Base-by-base conservation (phyloP, 2,888 invertebrate genomes). In the Drosophila fulvimacula region DNA sequence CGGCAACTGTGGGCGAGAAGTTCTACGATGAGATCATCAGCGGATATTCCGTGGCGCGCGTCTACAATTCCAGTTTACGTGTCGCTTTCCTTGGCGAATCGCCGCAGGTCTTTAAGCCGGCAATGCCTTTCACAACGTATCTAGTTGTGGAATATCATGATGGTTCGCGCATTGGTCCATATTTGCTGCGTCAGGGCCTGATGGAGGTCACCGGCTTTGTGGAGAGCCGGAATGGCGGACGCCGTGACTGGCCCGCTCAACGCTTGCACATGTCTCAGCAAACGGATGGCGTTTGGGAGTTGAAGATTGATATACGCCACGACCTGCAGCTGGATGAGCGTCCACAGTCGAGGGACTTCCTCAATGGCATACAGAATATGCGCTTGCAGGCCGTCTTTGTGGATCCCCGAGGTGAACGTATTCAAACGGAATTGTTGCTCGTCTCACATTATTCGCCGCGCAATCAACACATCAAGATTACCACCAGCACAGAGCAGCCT, bases 51-150 rank as follows among this genome's bases (percentile, higher is more conserved):
- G 95, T 96, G 67, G 96, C 98, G 0, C 93, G 98, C 78, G 95
- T 99, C 55, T 98, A 96, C 91, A 97, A 98, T 93, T 97, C 98
- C 0, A 96, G 96, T 9, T 94, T 98, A 9, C 95, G 95, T 59
- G 94, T 98, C 1, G 94, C 95, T 39, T 97, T 98, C 92, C 93
- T 98, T 3, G 99, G 98, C 0, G 97, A 97, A 36, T 95, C 96
- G 0, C 97, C 98, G 9, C 97, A 98, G 92, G 96, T 99, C 17
- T 98, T 98, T 93, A 99, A 98, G 92, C 98, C 99, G 0, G 94
- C 97, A 10, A 98, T 98, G 96, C 97, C 98, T 0, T 96, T 98
- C 87, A 96, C 95, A 72, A 94, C 95, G 52, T 97, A 97, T 95
- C 93, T 98, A 90, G 96, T 96, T 11, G 97, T 97, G 0, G 97